Evolutionary conservation across 2,888 invertebrate species (phyloP).

Genomic region (Hypolimnas misippus): DNA sequence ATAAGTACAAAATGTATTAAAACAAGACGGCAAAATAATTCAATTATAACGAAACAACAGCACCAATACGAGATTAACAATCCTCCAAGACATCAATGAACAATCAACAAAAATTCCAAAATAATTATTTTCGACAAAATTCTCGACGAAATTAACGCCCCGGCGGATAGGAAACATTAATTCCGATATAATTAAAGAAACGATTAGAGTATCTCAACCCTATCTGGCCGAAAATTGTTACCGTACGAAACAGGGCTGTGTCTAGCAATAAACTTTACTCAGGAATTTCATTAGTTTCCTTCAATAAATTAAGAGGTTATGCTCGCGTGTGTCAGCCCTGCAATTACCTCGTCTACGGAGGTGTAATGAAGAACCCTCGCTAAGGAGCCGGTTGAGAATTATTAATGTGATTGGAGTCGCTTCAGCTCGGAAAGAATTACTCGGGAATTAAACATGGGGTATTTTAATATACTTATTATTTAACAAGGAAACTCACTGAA

Average conservation of each 20-base stretch:
- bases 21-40: background rate
- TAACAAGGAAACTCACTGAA: background rate
- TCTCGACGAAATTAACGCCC: constrained; percentile 57
- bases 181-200: constrained; percentile 81
- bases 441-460: background rate
- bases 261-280: constrained; percentile 79
- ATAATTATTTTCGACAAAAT: constrained; percentile 38
- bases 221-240: constrained; percentile 73
- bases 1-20: no score
- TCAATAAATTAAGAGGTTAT: constrained; percentile 84
- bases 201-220: constrained; percentile 70
- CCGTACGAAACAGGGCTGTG: constrained; percentile 76
- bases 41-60: background rate
- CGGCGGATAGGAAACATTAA: constrained; percentile 59
- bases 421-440: constrained; percentile 13
- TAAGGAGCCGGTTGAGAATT: constrained; percentile 50
- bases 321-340: constrained; percentile 82
- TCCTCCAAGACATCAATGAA: background rate
- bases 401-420: constrained; percentile 50
- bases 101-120: constrained; percentile 8
- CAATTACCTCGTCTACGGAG: constrained; percentile 76
- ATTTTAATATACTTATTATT: background rate
- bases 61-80: constrained; percentile 8
- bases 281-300: constrained; percentile 84
- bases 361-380: constrained; percentile 76